phyloP scores from a whole-genome alignment of 2,888 invertebrate genomes.

The Pimpla rufipes region DNA sequence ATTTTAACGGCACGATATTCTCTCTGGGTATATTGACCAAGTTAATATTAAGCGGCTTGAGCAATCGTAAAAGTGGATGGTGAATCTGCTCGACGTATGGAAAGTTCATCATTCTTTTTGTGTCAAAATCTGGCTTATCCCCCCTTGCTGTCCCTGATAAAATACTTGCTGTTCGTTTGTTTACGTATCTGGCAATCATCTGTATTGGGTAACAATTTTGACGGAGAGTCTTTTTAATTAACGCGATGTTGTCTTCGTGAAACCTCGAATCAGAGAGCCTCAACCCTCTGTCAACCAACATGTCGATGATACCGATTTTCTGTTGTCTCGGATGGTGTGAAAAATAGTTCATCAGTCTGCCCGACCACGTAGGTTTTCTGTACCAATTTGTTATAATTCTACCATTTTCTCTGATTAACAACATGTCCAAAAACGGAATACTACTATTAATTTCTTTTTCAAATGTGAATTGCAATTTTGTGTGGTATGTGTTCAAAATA shows the following conservation, averaged over 20 bases:
- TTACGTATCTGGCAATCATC: too few relatives aligned
- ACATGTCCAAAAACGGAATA: slow-evolving; percentile 39
- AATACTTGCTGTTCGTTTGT: not conserved
- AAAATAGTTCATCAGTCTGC: too few relatives aligned
- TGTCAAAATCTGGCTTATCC: not conserved
- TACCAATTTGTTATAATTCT: slow-evolving; percentile 38
- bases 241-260: slow-evolving; percentile 16
- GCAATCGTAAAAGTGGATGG: too few relatives aligned
- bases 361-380: slow-evolving; percentile 47
- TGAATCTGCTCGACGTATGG: too few relatives aligned
- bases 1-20: too few relatives aligned
- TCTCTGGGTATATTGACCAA: too few relatives aligned
- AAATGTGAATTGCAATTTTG: slow-evolving; percentile 31
- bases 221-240: slow-evolving; percentile 16
- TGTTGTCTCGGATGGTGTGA: too few relatives aligned
- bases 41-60: too few relatives aligned
- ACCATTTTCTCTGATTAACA: slow-evolving; percentile 25
- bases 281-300: too few relatives aligned
- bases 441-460: slow-evolving; percentile 14
- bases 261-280: too few relatives aligned
- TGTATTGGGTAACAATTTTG: slow-evolving; percentile 37
- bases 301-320: too few relatives aligned
- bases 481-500: slow-evolving; percentile 34
- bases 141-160: not conserved
- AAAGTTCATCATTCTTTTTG: too few relatives aligned